Conservation (phyloP, 2,113 vertebrate genomes). For the Chaetorhynchus papuensis region DNA sequence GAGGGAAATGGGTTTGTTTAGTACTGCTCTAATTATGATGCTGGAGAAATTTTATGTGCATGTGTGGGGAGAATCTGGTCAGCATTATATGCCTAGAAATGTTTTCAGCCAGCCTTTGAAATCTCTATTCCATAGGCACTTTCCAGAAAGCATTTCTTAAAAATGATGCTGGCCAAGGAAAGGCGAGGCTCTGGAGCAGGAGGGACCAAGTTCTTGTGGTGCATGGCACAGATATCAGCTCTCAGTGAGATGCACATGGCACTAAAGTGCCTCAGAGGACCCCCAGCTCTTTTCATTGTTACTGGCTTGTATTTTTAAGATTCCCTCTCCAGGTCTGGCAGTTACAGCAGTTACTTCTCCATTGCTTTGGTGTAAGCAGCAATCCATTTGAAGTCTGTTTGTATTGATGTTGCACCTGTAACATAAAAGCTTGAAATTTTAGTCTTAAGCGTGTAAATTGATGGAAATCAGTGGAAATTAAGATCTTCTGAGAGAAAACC, state of each 20-base stretch:
- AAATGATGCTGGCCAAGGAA: neutral
- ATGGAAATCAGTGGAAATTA: neutral
- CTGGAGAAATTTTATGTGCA: neutral
- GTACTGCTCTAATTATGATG: neutral
- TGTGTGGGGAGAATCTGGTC: neutral
- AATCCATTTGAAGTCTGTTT: neutral
- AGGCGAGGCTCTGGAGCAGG: neutral
- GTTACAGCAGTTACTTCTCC: neutral
- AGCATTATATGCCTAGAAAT: neutral
- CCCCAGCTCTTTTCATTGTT: neutral
- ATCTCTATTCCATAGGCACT: neutral
- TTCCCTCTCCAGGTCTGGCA: neutral
- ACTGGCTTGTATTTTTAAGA: neutral
- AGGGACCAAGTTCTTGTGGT: neutral
- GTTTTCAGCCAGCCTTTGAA: neutral
- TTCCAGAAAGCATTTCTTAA: neutral
- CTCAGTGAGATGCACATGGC: neutral
- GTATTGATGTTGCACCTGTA: neutral
- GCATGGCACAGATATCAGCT: neutral
- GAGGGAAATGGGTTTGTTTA: neutral
- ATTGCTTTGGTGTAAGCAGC: neutral
- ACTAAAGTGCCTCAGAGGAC: neutral
- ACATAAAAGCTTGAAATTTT: neutral
- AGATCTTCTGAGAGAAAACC: neutral
- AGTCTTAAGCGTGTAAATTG: neutral